Evolutionary conservation across 2,113 vertebrate species (phyloP), one percentile per base, ranked within the genome.

Genomic region (Urocitellus parryii): DNA sequence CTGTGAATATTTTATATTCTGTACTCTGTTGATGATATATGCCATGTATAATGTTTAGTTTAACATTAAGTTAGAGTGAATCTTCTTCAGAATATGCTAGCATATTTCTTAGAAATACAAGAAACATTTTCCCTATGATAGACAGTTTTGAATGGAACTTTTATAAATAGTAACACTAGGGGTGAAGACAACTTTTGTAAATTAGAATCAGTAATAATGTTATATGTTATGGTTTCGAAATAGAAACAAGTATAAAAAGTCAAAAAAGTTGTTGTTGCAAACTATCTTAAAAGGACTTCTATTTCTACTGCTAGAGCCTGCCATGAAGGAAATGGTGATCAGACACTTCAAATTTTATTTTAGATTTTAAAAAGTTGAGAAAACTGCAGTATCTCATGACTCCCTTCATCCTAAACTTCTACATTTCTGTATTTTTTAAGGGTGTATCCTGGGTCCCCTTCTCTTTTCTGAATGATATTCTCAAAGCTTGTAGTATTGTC

Each of bases 21-120:
- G 45, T 39, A 7, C 20, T 73, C 13, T 73, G 7, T 29, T 84
- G 58, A 88, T 91, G 63, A 58, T 24, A 72, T 32, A 27, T 20
- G 5, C 11, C 67, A 85, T 53, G 6, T 20, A 32, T 17, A 68
- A 85, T 9, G 37, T 80, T 68, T 91, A 68, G 7, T 70, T 93
- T 84, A 88, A 68, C 2, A 58, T 90, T 70, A 84, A 68, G 29
- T 53, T 85, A 45, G 5, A 63, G 77, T 58, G 25, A 4, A 34
- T 79, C 68, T 51, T 77, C 70, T 89, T 92, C 80, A 70, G 24
- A 86, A 70, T 86, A 65, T 86, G 65, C 29, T 80, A 80, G 29
- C 24, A 56, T 78, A 45, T 91, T 58, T 95, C 32, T 51, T 12
- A 67, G n/a, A 94, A 74, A 81, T 80, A n/a, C 17, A 95, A 76